Conservation (phyloP, 2,113 vertebrate species). For the Channa argus region DNA sequence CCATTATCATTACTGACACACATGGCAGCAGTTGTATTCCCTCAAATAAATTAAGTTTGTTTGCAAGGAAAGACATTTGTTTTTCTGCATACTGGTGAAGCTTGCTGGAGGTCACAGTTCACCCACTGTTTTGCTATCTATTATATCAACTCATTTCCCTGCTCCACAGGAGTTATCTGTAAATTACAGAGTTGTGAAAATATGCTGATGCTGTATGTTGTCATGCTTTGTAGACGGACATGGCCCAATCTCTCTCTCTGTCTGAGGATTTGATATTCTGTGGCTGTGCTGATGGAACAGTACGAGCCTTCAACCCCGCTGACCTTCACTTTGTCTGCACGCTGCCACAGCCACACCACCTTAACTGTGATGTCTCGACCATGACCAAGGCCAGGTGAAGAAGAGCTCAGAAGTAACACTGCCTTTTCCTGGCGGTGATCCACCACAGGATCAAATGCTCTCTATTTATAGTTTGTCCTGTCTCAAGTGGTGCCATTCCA, state of each 20-base stretch:
- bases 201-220: background rate
- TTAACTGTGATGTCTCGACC: constrained; percentile 87
- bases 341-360: constrained; percentile 89
- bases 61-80: background rate
- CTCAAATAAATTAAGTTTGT: background rate
- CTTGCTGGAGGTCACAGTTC: background rate
- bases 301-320: constrained; percentile 89
- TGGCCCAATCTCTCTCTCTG: constrained; percentile 86
- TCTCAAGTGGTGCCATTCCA: constrained; percentile 28
- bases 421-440: constrained; percentile 37
- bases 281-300: constrained; percentile 91
- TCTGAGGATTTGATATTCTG: constrained; percentile 95
- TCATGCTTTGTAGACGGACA: constrained; percentile 59
- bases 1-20: constrained; percentile 18
- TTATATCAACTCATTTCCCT: constrained; percentile 9
- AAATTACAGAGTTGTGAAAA: background rate
- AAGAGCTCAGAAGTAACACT: constrained; percentile 15
- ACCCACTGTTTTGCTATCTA: background rate
- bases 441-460: constrained; percentile 21
- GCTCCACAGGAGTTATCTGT: background rate
- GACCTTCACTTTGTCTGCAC: constrained; percentile 93
- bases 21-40: background rate
- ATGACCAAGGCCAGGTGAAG: constrained; percentile 90
- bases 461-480: constrained; percentile 45
- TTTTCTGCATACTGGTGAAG: no score